These are phyloP conservation scores for Ploceus nigricollis DNA, from an alignment of 2,113 vertebrate species.

Conservation along the genomic window DNA sequence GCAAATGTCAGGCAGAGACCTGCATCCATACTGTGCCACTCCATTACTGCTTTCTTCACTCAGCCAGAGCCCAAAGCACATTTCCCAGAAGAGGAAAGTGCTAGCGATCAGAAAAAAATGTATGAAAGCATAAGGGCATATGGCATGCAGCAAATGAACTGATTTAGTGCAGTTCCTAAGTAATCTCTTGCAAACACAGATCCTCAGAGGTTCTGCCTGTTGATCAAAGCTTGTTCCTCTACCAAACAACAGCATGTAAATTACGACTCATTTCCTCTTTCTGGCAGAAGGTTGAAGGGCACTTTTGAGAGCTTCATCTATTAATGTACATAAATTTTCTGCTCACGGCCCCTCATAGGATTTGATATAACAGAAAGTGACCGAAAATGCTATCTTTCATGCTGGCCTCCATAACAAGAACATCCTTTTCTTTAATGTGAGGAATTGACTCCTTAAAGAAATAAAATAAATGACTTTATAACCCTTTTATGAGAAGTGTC, in stretches of 20 bases:
- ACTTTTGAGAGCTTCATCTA: background rate
- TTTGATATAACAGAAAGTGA: background rate
- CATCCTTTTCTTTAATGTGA: background rate
- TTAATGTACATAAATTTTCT: background rate
- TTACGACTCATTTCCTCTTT: background rate
- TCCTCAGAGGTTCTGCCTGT: background rate
- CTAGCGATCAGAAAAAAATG: background rate
- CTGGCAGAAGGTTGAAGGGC: background rate
- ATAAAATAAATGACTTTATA: background rate
- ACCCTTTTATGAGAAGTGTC: background rate
- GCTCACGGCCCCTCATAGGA: background rate
- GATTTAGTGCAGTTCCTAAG: background rate
- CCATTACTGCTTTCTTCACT: background rate
- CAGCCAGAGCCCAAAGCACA: background rate
- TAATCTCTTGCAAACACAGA: background rate
- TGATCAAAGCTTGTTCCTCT: background rate
- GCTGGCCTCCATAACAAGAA: background rate
- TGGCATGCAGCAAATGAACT: background rate
- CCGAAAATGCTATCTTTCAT: background rate
- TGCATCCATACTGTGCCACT: background rate
- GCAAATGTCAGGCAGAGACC: background rate
- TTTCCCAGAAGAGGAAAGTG: background rate
- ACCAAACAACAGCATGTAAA: background rate
- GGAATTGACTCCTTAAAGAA: background rate
- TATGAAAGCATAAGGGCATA: background rate